phyloP scores from a whole-genome alignment of 2,888 invertebrate genomes.

The Drosophila vallismaia region DNA sequence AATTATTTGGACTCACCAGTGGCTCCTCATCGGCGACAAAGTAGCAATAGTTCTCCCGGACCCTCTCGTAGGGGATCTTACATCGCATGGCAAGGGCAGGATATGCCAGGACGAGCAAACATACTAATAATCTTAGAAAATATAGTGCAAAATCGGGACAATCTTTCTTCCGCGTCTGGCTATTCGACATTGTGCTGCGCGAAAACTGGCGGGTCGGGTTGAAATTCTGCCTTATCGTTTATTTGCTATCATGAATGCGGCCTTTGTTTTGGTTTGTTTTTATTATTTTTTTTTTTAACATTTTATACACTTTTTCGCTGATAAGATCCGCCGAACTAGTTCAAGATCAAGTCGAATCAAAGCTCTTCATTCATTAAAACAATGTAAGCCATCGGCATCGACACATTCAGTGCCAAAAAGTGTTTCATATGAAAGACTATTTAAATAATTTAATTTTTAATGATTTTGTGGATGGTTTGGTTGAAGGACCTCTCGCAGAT shows the following conservation, averaged over 20 bases:
- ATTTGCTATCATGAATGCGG: conserved; percentile 17
- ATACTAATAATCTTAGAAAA: conserved; percentile 9
- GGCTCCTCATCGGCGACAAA: conserved; percentile 48
- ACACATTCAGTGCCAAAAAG: too few species aligned
- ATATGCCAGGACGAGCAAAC: conserved; percentile 4
- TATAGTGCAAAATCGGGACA: neutral
- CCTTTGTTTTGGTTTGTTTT: conserved; percentile 25
- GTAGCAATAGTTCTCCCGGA: conserved; percentile 63
- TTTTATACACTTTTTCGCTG: conserved; percentile 4
- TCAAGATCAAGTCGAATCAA: conserved; percentile 31
- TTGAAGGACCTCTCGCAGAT: neutral
- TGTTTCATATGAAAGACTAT: too few species aligned
- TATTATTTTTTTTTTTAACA: neutral
- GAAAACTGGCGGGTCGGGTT: conserved; percentile 33
- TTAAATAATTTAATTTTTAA: too few species aligned
- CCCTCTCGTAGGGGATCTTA: conserved; percentile 62
- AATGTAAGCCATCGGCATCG: too few species aligned
- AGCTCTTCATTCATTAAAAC: neutral
- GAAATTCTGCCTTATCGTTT: conserved; percentile 15
- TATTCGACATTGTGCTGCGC: conserved; percentile 50
- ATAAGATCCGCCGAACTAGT: conserved; percentile 28
- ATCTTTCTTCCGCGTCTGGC: conserved; percentile 19
- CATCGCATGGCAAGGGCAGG: conserved; percentile 44
- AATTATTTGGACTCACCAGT: conserved; percentile 49
- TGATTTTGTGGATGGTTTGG: neutral